A percentile compares a stretch with the other conserved stretches of the same genome.
Conservation (phyloP, 2,113 vertebrate species). For the Pachycephala philippinensis region DNA sequence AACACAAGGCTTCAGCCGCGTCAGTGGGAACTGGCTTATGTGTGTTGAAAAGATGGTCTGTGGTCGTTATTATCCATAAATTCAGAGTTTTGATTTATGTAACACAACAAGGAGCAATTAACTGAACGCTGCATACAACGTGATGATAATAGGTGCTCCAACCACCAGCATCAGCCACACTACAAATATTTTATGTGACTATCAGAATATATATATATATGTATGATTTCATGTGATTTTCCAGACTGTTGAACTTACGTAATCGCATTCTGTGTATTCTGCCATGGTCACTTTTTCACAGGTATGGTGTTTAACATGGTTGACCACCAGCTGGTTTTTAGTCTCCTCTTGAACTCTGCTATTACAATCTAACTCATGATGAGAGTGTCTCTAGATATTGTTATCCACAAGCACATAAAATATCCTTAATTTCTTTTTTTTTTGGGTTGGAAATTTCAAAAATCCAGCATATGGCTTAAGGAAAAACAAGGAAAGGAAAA, state of each 20-base stretch:
- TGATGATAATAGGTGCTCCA: background rate
- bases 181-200: background rate
- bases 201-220: background rate
- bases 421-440: background rate
- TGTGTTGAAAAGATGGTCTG: background rate
- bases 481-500: background rate
- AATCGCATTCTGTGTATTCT: background rate
- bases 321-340: background rate
- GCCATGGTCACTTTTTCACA: background rate
- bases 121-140: background rate
- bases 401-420: background rate
- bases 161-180: background rate
- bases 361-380: background rate
- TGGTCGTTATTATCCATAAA: background rate
- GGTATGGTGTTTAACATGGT: background rate
- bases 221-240: background rate
- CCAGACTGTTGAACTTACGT: background rate
- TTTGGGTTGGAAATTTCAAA: background rate
- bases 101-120: background rate
- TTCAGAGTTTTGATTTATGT: background rate
- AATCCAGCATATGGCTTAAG: background rate
- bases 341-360: background rate
- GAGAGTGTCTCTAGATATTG: background rate
- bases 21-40: accelerated
- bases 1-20: background rate